Evolutionary conservation across 2,113 vertebrate genomes (phyloP).

Genomic region (Cercocebus atys): DNA sequence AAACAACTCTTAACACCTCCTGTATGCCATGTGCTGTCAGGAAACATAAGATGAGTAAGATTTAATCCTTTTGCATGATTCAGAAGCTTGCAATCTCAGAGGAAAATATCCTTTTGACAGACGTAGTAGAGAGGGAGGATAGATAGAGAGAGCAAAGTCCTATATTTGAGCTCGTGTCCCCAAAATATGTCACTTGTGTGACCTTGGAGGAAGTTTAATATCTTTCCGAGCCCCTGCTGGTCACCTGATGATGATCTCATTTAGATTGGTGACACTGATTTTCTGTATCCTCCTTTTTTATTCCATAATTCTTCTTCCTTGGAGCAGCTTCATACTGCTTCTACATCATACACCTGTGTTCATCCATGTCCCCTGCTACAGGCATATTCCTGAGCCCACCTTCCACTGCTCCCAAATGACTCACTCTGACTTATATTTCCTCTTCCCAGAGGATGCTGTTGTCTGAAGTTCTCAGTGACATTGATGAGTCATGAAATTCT

Average conservation of each 20-base stretch:
- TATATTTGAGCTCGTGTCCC: neutral
- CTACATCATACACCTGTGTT: neutral
- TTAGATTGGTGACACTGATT: neutral
- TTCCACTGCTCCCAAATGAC: neutral
- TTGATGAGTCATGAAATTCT: neutral
- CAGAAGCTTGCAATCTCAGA: neutral
- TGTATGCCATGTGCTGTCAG: neutral
- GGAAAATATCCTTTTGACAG: neutral
- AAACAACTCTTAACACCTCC: neutral
- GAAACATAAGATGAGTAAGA: neutral
- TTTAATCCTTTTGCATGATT: neutral
- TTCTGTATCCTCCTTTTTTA: neutral
- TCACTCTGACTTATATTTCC: neutral
- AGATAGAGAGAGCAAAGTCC: neutral
- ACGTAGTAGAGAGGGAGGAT: neutral
- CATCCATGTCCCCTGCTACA: neutral
- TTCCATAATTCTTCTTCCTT: neutral
- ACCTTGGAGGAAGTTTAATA: neutral
- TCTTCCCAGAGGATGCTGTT: neutral
- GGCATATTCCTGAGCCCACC: neutral
- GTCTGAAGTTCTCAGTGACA: neutral
- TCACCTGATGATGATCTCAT: neutral
- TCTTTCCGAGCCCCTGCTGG: neutral
- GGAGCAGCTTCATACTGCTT: no score
- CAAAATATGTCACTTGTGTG: neutral